Conservation (phyloP, 1,140 invertebrate species). For the Mactra quadrangularis region DNA sequence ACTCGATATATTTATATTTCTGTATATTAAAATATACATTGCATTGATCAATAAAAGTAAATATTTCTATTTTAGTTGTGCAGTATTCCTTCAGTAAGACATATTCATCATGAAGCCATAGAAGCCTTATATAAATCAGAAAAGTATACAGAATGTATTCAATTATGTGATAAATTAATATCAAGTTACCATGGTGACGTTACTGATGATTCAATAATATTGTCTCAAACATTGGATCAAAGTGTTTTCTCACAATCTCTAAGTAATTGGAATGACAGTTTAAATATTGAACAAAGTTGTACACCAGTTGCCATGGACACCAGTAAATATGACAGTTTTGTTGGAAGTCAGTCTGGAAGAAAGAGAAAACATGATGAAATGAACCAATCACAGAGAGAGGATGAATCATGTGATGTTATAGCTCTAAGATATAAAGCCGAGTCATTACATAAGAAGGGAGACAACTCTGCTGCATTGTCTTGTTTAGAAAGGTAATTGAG, state of each 20-base stretch:
- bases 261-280: neutral
- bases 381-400: neutral
- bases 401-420: slow-evolving; percentile 5
- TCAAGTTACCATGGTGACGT: slow-evolving; percentile 19
- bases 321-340: no score
- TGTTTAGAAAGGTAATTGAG: slow-evolving; percentile 23
- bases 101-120: slow-evolving; percentile 45
- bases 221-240: slow-evolving; percentile 31
- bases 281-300: neutral
- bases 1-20: no score
- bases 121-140: slow-evolving; percentile 7
- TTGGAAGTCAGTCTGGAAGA: no score
- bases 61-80: no score
- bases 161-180: slow-evolving; percentile 13
- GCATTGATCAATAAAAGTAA: no score
- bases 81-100: slow-evolving; percentile 18
- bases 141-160: slow-evolving; percentile 19
- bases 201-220: neutral
- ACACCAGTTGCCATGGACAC: no score
- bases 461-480: slow-evolving; percentile 2
- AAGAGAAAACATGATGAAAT: slow-evolving; percentile 14
- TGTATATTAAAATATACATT: no score
- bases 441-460: slow-evolving; percentile 20
- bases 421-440: slow-evolving; percentile 16
- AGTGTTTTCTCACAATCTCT: neutral